These are phyloP conservation scores for Spinus pinus DNA, from an alignment of 2,797 vertebrate genomes.

Conservation along the genomic window DNA sequence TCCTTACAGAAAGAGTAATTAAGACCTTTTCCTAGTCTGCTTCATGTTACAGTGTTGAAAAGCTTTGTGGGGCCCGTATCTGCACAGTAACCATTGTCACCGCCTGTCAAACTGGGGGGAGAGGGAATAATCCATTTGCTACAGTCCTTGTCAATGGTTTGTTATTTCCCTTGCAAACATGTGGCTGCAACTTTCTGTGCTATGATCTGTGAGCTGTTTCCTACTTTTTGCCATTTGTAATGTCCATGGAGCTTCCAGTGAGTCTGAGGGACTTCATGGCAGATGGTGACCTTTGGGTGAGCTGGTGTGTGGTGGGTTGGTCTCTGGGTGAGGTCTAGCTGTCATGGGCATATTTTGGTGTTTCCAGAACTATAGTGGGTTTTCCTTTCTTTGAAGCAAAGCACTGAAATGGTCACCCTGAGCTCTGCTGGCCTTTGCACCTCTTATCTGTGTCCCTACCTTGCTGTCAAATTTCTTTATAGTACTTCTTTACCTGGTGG, in stretches of 20 bases:
- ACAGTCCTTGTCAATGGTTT: constrained; percentile 7
- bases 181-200: constrained; percentile 11
- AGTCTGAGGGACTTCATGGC: neutral
- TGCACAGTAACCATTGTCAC: constrained; percentile 27
- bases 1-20: constrained; percentile 17
- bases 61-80: constrained; percentile 22
- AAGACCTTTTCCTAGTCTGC: constrained; percentile 43
- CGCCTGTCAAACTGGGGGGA: constrained; percentile 29
- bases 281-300: constrained; percentile 21
- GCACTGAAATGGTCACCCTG: neutral
- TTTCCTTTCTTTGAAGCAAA: constrained; percentile 25
- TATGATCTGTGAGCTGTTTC: constrained; percentile 8
- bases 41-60: constrained; percentile 40
- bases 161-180: constrained; percentile 25
- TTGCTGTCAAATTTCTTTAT: neutral
- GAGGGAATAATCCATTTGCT: constrained; percentile 38
- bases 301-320: neutral
- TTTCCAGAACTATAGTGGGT: neutral
- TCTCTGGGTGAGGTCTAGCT: constrained; percentile 5
- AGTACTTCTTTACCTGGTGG: neutral
- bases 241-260: neutral
- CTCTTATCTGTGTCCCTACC: neutral
- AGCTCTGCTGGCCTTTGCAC: neutral
- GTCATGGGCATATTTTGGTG: neutral
- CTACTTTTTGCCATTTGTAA: neutral